phyloP scores from a whole-genome alignment of 2,888 invertebrate genomes.

The Mycogona germanica region DNA sequence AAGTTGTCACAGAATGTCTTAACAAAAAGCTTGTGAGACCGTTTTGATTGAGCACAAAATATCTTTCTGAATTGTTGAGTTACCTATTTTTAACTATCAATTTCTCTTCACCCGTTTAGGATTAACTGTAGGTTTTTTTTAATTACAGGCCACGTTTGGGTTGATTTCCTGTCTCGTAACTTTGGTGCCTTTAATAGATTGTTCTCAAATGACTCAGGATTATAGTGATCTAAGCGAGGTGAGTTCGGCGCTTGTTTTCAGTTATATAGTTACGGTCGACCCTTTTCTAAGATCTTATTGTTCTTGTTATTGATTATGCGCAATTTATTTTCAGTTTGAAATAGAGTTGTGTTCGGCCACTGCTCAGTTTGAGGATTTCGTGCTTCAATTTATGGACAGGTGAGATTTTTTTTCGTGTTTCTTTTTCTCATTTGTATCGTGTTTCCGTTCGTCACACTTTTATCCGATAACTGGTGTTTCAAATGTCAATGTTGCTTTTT shows the following conservation, averaged over 20 bases:
- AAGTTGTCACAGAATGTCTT: background rate
- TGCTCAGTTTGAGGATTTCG: conserved; percentile 78
- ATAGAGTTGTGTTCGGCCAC: conserved; percentile 58
- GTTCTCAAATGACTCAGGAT: conserved; percentile 57
- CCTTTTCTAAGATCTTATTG: background rate
- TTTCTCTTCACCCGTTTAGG: too few species aligned
- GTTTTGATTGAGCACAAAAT: background rate
- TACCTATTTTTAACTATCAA: too few species aligned
- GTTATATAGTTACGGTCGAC: background rate
- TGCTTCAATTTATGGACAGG: conserved; percentile 69
- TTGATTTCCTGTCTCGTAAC: conserved; percentile 62
- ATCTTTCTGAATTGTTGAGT: too few species aligned
- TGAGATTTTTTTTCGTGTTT: conserved; percentile 30
- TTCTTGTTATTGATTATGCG: conserved; percentile 10
- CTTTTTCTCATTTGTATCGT: background rate
- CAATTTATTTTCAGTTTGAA: conserved; percentile 46
- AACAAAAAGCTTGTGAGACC: too few species aligned
- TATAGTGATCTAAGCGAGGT: conserved; percentile 56
- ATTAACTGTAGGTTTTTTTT: background rate
- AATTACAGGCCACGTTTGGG: conserved; percentile 50
- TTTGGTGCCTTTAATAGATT: conserved; percentile 72
- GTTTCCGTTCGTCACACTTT: background rate
- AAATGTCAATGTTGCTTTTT: background rate
- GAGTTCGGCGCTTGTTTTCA: conserved; percentile 15
- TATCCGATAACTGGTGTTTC: background rate